These are phyloP conservation scores for Boleophthalmus pectinirostris DNA, from an alignment of 2,113 vertebrate species.

Conservation along the genomic window DNA sequence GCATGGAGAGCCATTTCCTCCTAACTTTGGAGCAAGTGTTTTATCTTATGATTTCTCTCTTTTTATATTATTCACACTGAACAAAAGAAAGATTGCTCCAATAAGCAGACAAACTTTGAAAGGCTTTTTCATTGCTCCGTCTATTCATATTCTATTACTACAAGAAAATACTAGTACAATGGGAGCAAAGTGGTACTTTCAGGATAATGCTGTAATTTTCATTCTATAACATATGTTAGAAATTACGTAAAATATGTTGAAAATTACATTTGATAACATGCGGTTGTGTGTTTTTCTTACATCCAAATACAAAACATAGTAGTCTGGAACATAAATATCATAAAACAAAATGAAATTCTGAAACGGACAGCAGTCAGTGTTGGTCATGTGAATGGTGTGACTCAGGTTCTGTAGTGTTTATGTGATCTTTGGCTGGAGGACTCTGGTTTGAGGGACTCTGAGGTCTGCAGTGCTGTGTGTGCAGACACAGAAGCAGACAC, in stretches of 20 bases:
- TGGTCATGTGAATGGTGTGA: constrained; percentile 19
- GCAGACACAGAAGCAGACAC: constrained; percentile 36
- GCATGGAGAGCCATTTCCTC: neutral
- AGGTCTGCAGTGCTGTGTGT: constrained; percentile 38
- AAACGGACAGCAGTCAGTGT: neutral
- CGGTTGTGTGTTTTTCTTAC: neutral
- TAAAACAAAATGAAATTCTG: too few species aligned
- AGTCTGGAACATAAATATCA: too few species aligned
- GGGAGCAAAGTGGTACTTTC: neutral
- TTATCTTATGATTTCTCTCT: neutral
- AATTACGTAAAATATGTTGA: neutral
- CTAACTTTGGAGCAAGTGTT: constrained; percentile 17
- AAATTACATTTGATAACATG: neutral
- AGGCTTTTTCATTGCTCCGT: constrained; percentile 22
- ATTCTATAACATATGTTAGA: neutral
- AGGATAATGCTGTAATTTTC: constrained; percentile 15
- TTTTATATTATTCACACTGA: constrained; percentile 6
- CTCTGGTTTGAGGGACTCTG: constrained; percentile 24
- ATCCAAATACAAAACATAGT: neutral
- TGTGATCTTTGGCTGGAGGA: constrained; percentile 51
- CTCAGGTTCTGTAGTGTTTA: constrained; percentile 35
- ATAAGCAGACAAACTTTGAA: constrained; percentile 26
- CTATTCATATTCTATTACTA: constrained; percentile 24
- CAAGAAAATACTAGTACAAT: constrained; percentile 17
- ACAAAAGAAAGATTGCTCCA: constrained; percentile 5